Evolutionary conservation across 2,797 vertebrate species (phyloP), one percentile per base, ranked within the genome.

Genomic region (Typhlichthys eigenmanni): DNA sequence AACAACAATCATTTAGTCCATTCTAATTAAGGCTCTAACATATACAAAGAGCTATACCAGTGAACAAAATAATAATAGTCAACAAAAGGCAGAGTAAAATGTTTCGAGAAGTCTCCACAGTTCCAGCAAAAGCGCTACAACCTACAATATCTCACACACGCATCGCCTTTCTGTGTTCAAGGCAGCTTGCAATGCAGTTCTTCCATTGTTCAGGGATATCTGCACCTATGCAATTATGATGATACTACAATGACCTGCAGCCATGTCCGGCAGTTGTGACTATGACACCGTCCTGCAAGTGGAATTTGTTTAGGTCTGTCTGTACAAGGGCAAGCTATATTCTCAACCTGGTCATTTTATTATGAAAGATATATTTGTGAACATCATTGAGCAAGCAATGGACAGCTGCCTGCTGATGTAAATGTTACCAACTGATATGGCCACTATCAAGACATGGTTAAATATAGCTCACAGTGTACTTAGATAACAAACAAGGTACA

Each of bases 311-410:
- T 24, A 24, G 24, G 24, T 24, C 16, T 57, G 55, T 57, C 14
- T 57, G 38, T 11, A 11, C 3, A 17, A 12, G 59, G 46, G 75
- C 52, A 49, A 43, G 64, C 13, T 57, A 5, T 50, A 47, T 16
- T 56, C 2, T 6, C 6, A 32, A 7, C 7, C 8, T 45, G 16
- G 51, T 5, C 14, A 9, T 29, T 24, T 6, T 38, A 38, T 38
- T 38, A 38, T 38, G 7, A 9, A 9, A 38, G 8, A 38, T 6
- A 8, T 38, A 38, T 38, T 38, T 38, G 5, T 38, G 5, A 38
- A 38, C 34, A 6, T 38, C 34, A 38, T 38, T 38, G 34, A 38
- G 34, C 8, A 50, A n/a, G 12, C 16, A n/a, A 50, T 50, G 13
- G 24, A 38, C 8, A 38, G 54, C n/a, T 38, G 13, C n/a, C 13